Base-by-base conservation (phyloP, 2,113 vertebrate genomes). In the Corythornis madagascariensis region DNA sequence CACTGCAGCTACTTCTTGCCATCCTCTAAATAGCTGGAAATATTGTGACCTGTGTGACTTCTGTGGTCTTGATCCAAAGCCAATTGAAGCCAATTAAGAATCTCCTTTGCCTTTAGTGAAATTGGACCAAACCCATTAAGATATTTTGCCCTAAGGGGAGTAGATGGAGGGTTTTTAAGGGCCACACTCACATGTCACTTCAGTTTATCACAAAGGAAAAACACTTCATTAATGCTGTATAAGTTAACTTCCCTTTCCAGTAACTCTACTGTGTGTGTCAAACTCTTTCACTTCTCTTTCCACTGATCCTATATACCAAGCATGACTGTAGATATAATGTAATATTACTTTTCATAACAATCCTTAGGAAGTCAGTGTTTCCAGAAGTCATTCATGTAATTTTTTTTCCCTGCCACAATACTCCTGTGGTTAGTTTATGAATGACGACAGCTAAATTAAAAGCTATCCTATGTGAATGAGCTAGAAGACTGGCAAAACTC, bases 401-500 rank as follows among this genome's bases (percentile, higher is more conserved):
- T 96, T 97, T 85, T 96, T 97, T 93, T 63, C 72, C 82, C 82
- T 73, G 45, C 81, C 11, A 8, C 92, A 93, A 91, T 95, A 85
- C 38, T 89, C 56, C 6, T 89, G 89, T 94, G 56, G 64, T 63
- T 94, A 96, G 65, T 85, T 78, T 95, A 75, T 92, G 61, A 90
- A 93, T 94, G 80, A 94, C 7, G 4, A 93, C 84, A 96, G 48
- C 70, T 93, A 91, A 96, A 90, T 96, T 95, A 95, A 93, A 88
- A 97, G 83, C 38, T 93, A 52, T 83, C 93, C 94, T 95, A 90
- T 96, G 93, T 96, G 95, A 97, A 98, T 93, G 94, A 88, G 84
- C 93, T 96, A 94, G 97, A 96, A 98, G 96, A 90, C 97, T 97
- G 96, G 75, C 78, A 97, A 96, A 94, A 96, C 84, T 92, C 88